Evolutionary conservation across 2,797 vertebrate species (phyloP).

Genomic region (Microctenopoma steveboyesi): DNA sequence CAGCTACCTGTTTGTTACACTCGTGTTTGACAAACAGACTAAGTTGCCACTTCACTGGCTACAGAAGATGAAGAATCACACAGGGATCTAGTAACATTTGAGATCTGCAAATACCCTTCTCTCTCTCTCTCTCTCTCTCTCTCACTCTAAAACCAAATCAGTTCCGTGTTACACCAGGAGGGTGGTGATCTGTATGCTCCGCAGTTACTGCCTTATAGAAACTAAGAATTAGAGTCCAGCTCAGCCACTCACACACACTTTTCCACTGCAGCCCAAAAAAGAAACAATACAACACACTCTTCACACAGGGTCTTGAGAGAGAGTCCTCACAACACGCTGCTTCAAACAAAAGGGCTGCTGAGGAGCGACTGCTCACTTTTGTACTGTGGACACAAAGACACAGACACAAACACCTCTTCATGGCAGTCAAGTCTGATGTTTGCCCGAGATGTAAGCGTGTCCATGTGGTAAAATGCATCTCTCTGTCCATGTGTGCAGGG

Average conservation of each 20-base stretch:
- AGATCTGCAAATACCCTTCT: constrained; percentile 30
- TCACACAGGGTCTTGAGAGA: constrained; percentile 37
- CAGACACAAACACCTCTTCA: constrained; percentile 48
- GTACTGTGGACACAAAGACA: constrained; percentile 66
- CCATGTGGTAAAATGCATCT: constrained; percentile 55
- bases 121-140: background rate
- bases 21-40: constrained; percentile 49
- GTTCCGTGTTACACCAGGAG: constrained; percentile 28
- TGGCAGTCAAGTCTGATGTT: constrained; percentile 51
- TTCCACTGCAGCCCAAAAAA: constrained; percentile 61
- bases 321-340: constrained; percentile 57
- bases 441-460: constrained; percentile 56
- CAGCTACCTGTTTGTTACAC: constrained; percentile 45
- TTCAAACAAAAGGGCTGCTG: constrained; percentile 44
- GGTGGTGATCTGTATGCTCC: constrained; percentile 39
- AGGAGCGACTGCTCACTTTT: constrained; percentile 56
- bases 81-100: constrained; percentile 67
- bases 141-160: constrained; percentile 46
- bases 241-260: constrained; percentile 36
- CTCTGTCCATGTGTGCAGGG: constrained; percentile 52
- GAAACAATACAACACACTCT: constrained; percentile 32
- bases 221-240: constrained; percentile 61
- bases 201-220: constrained; percentile 56
- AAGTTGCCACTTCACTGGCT: constrained; percentile 48
- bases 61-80: constrained; percentile 64